Evolutionary conservation across 2,797 vertebrate genomes (phyloP), one percentile per base, ranked within the genome.

Genomic region (Capromys pilorides): DNA sequence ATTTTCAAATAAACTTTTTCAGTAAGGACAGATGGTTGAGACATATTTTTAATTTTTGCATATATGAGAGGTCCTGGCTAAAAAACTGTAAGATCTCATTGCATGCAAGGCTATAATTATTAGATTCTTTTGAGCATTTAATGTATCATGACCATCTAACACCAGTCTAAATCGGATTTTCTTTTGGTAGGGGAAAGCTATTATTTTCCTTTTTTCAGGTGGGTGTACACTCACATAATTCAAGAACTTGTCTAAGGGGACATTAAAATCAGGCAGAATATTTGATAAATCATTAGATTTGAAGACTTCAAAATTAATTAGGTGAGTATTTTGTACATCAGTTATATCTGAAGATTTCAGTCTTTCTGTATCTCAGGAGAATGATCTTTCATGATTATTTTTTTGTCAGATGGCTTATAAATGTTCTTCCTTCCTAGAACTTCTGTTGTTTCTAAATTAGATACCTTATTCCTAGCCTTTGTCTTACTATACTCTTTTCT

Each of bases 1-100:
- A 81, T 92, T 83, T 93, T 90, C 73, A 90, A 59, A 22, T 54
- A 57, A 69, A 41, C 77, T 16, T 94, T 91, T 90, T 78, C 22
- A 88, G 31, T 39, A 78, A 54, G 31, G 2, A 1, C 22, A 66
- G 36, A 31, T 54, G 66, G 21, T 61, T 82, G 59, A 26, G 31
- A 82, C 26, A 62, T 26, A 90, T 51, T 87, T 81, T 78, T 6
- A 90, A 87, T 66, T 82, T 87, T 88, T 71, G 39, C 67, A 88
- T n/a, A 49, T 41, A n/a, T 89, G 49, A 94, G 77, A 57, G 67
- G 57, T 21, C 6, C 67, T 80, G 51, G 31, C 14, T 79, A 73
- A 73, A 33, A 24, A 90, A 84, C 84, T 90, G 64, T n/a, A 94
- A 81, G 87, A 49, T 59, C 71, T 61, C 26, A 77, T 84, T 90